Evolutionary conservation across 2,888 invertebrate genomes (phyloP).

Genomic region (Odiellus spinosus): DNA sequence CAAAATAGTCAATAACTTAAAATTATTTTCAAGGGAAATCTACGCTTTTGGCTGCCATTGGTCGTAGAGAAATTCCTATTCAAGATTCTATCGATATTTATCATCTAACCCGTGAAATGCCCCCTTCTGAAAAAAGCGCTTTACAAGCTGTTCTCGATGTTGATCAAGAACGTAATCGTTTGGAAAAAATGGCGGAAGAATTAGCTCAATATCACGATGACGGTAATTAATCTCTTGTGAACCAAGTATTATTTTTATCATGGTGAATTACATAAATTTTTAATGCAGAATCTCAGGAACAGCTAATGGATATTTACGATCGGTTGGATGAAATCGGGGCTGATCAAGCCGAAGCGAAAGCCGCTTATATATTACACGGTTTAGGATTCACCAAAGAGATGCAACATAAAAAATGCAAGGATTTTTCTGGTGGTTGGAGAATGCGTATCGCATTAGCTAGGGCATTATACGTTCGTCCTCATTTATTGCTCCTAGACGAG

Average conservation of each 20-base stretch:
- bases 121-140: constrained; percentile 92
- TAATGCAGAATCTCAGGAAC: constrained; percentile 65
- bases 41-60: constrained; percentile 74
- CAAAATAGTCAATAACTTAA: not conserved
- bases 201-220: constrained; percentile 72
- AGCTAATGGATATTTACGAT: constrained; percentile 93
- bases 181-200: constrained; percentile 83
- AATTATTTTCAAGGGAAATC: constrained; percentile 65
- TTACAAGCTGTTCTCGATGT: constrained; percentile 96
- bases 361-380: constrained; percentile 88
- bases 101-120: constrained; percentile 90
- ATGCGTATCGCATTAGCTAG: constrained; percentile 45
- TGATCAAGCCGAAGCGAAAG: constrained; percentile 83
- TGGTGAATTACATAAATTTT: not conserved
- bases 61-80: constrained; percentile 82
- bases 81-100: constrained; percentile 96
- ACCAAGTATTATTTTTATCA: not conserved
- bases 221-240: constrained; percentile 38
- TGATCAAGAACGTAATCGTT: constrained; percentile 73
- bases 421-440: constrained; percentile 43
- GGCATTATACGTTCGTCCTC: constrained; percentile 38
- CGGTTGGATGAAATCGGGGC: constrained; percentile 91
- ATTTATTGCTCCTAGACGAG: constrained; percentile 41
- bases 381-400: constrained; percentile 70
- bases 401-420: constrained; percentile 49